Base-by-base conservation (phyloP, 1,140 invertebrate species). In the Lucilia cuprina region DNA sequence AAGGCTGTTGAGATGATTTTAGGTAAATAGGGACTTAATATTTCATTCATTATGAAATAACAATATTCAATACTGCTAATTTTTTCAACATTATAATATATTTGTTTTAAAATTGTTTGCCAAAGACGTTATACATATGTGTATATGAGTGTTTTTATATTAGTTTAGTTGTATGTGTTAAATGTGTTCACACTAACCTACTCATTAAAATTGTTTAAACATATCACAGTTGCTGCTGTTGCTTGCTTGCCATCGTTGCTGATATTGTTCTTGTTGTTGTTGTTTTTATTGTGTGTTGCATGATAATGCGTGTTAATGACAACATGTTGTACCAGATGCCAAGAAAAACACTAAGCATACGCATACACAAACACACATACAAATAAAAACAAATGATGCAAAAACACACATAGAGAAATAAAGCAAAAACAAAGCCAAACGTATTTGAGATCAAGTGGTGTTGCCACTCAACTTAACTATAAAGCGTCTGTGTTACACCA, bases 381-480 rank as follows among this genome's bases (percentile, higher is more conserved):
- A 78, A 78, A 47, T 34, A 78, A 41, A 80, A 47, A 80, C 9
- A 78, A 47, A 49, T 14, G 77, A 21, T 1, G 41, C 12, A 80
- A 19, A 2, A 47, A 78, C 35, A 78, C 77, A 30, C 25, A 30
- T 30, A 30, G 25, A 19, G n/a, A 80, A 14, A 80, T 25, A 80
- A 30, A 30, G 25, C 77, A 80, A 49, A 5, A 14, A 10, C 41
- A 41, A 41, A 78, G n/a, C n/a, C n/a, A 41, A n/a, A 41, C 8
- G 14, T n/a, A 47, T 78, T 80, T 80, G 41, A 25, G 77, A 80
- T 80, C 77, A 80, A 80, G 77, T 80, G 77, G 77, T 80, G 77
- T 80, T 80, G 77, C 77, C 77, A 80, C 77, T 50, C 77, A 80
- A 80, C 77, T 80, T 80, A 80, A 80, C 77, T 80, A 80, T 50